Percentiles rank a stretch among this genome's conserved stretches.
phyloP scores from a whole-genome alignment of 2,888 invertebrate genomes.

The Chymomyza amoena region DNA sequence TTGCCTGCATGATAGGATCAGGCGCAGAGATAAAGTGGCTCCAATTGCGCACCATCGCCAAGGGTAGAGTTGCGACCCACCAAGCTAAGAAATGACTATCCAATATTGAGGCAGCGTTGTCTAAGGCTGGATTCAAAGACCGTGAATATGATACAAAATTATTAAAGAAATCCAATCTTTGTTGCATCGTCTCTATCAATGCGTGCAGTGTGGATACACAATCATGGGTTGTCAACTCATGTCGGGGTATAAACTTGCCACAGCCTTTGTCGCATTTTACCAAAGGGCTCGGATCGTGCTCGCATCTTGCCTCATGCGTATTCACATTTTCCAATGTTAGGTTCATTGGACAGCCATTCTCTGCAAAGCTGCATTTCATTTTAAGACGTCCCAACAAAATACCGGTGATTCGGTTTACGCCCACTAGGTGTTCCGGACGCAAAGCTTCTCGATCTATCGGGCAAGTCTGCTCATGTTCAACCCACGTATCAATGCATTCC shows the following conservation, averaged over 20 bases:
- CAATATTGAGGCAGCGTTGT: too few species aligned
- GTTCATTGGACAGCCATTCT: background rate
- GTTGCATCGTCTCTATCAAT: constrained; percentile 34
- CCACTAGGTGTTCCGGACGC: constrained; percentile 29
- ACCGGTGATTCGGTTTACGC: constrained; percentile 54
- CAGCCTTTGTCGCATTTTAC: constrained; percentile 39
- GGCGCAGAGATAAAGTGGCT: constrained; percentile 58
- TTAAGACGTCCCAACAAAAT: constrained; percentile 50
- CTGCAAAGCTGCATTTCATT: constrained; percentile 52
- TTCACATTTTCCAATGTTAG: background rate
- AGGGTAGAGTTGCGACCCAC: constrained; percentile 40
- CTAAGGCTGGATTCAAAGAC: too few species aligned
- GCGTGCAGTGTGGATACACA: constrained; percentile 49
- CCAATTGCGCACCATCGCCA: constrained; percentile 43
- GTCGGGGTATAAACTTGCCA: constrained; percentile 51
- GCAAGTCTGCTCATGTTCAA: constrained; percentile 47
- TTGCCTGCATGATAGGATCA: constrained; percentile 41
- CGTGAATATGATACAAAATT: too few species aligned
- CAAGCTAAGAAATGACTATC: background rate
- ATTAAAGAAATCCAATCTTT: too few species aligned
- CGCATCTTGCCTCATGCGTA: background rate
- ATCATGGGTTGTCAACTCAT: constrained; percentile 47
- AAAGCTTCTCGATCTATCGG: constrained; percentile 53
- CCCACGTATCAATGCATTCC: constrained; percentile 54
- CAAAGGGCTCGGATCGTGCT: background rate